These are phyloP conservation scores for Drosophila lowei DNA, from an alignment of 1,140 invertebrate species.

Conservation along the genomic window DNA sequence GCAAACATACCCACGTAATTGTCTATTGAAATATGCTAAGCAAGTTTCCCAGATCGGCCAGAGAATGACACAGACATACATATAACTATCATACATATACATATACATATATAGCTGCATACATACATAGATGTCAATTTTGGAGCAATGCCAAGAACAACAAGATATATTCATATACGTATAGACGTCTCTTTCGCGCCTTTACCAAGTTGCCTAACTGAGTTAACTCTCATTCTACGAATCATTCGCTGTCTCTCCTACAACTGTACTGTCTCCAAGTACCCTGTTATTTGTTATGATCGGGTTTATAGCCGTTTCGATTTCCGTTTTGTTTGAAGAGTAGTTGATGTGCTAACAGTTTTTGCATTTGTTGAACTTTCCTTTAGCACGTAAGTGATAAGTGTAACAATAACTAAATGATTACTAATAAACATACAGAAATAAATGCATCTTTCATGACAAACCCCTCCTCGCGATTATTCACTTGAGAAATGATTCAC, in stretches of 20 bases:
- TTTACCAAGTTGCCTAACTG: conserved; percentile 74
- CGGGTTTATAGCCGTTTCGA: conserved; percentile 21
- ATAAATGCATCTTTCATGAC: conserved; percentile 20
- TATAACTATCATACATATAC: not conserved
- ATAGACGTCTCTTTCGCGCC: conserved; percentile 62
- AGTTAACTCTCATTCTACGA: conserved; percentile 54
- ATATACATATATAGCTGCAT: conserved; percentile 1
- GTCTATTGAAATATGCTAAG: conserved; percentile 27
- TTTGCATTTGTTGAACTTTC: conserved; percentile 34
- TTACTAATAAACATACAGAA: conserved; percentile 65
- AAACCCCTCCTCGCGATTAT: not conserved
- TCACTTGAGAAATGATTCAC: no score
- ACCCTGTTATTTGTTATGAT: conserved; percentile 36
- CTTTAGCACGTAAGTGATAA: conserved; percentile 67
- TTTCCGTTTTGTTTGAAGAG: conserved; percentile 13
- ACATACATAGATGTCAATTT: conserved; percentile 72
- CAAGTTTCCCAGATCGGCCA: conserved; percentile 22
- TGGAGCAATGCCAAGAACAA: conserved; percentile 44
- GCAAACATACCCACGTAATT: conserved; percentile 28
- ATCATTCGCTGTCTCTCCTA: not conserved
- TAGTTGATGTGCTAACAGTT: conserved; percentile 43
- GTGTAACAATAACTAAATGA: conserved; percentile 78
- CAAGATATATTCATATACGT: conserved; percentile 27
- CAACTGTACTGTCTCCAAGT: conserved; percentile 6
- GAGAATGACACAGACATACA: conserved; percentile 7